Evolutionary conservation across 2,113 vertebrate genomes (phyloP), one percentile per base, ranked within the genome.

Genomic region (Callipepla californica): DNA sequence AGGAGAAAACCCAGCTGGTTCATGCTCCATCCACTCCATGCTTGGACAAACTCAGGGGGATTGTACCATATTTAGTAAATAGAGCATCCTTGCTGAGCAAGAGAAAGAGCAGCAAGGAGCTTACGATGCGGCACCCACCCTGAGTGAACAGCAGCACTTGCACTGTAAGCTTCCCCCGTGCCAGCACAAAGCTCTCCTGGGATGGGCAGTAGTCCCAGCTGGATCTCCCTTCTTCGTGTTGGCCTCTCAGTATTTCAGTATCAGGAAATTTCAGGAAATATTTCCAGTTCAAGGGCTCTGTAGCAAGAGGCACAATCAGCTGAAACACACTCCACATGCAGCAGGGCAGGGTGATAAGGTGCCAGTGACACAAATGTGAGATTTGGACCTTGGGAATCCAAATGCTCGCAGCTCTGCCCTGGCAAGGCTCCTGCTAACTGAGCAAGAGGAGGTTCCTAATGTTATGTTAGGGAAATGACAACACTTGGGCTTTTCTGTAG

Each of bases 401-500:
- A 93, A 90, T 65, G 61, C 80, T 75, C 1, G 9, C 72, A 68
- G 85, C 75, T 93, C 94, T 28, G 3, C 59, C 82, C 75, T 77
- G 87, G 81, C 93, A 89, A 23, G 0, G 86, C 51, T 88, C 88
- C 69, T 48, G 84, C 72, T 55, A 66, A 59, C 14, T 0, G 1
- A 89, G 85, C 81, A 73, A 73, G 61, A 10, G 4, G 70, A 94
- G 89, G 84, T 45, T 92, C 45, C 96, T 93, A 45, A 90, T 21
- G 80, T 87, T 90, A 75, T 67, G 72, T 45, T 61, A 87, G 95
- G 89, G 75, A 94, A 92, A 94, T 85, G 58, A 79, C n/a, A 70
- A 75, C 82, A 83, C 94, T 95, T 14, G 59, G 89, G 53, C 72
- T 68, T 70, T 87, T 70, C 68, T 92, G 81, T 67, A 95, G 91